Evolutionary conservation across 2,888 invertebrate genomes (phyloP).

Genomic region (Lepidonotus clava): DNA sequence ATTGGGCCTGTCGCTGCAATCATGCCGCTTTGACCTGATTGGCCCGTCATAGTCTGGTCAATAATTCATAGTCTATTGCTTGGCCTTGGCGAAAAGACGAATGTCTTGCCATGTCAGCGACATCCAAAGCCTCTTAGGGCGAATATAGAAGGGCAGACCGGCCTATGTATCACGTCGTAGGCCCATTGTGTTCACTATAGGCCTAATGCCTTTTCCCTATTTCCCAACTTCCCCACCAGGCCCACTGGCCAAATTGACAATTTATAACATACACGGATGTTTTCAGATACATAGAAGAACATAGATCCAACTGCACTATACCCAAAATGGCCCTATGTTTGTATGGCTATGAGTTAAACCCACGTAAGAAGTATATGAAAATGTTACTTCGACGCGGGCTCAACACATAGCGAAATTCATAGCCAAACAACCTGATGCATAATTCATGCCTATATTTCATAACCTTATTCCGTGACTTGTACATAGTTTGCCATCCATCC

Average conservation of each 20-base stretch:
- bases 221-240: neutral
- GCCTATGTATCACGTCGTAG: slow-evolving; percentile 10
- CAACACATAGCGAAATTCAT: too few relatives aligned
- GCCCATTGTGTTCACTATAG: neutral
- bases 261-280: neutral
- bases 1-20: slow-evolving; percentile 34
- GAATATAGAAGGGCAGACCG: neutral
- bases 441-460: neutral
- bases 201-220: neutral
- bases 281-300: too few relatives aligned
- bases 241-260: neutral
- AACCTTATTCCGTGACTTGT: neutral
- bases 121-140: slow-evolving; percentile 39
- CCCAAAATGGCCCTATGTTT: too few relatives aligned
- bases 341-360: too few relatives aligned
- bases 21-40: slow-evolving; percentile 25
- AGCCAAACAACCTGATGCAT: too few relatives aligned
- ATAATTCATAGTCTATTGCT: slow-evolving; percentile 16
- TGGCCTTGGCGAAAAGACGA: neutral
- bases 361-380: neutral
- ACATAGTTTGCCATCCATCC: neutral
- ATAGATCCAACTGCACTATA: too few relatives aligned
- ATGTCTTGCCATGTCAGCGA: slow-evolving; percentile 1
- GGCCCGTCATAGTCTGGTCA: slow-evolving; percentile 16
- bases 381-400: neutral